Percentiles rank a stretch among this genome's conserved stretches.
These are phyloP conservation scores for Lampropteryx suffumata DNA, from an alignment of 2,888 invertebrate species.

Conservation along the genomic window DNA sequence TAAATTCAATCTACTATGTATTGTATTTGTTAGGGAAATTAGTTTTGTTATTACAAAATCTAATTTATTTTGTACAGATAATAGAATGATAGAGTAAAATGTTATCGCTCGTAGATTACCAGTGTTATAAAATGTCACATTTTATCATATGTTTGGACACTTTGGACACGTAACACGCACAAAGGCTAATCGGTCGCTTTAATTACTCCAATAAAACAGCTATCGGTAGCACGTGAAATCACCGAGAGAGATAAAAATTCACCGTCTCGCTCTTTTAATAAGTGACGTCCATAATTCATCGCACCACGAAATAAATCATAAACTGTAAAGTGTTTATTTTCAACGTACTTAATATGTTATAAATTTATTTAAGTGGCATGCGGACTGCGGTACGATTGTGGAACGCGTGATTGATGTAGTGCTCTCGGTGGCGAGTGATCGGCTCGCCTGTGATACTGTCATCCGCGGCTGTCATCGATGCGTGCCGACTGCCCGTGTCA, in stretches of 20 bases:
- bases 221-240: conserved; percentile 77
- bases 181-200: conserved; percentile 69
- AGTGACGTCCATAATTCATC: conserved; percentile 77
- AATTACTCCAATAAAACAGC: conserved; percentile 80
- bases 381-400: conserved; percentile 68
- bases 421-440: conserved; percentile 65
- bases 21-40: conserved; percentile 15
- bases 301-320: conserved; percentile 79
- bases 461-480: conserved; percentile 47
- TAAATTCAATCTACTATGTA: conserved; percentile 11
- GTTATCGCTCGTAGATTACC: conserved; percentile 57
- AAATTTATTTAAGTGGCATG: conserved; percentile 81
- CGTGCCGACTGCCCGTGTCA: conserved; percentile 34
- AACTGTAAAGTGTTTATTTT: conserved; percentile 80
- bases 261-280: conserved; percentile 66
- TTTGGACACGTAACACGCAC: conserved; percentile 64
- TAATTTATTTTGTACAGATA: conserved; percentile 45
- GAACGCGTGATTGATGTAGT: conserved; percentile 77
- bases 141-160: conserved; percentile 50
- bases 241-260: conserved; percentile 64
- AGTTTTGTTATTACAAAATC: conserved; percentile 44
- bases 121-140: conserved; percentile 63
- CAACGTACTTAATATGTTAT: conserved; percentile 81
- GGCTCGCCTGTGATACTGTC: conserved; percentile 68
- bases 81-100: conserved; percentile 50